These are phyloP conservation scores for Apomyelois bistriatella DNA, from an alignment of 2,888 invertebrate genomes.

Conservation along the genomic window DNA sequence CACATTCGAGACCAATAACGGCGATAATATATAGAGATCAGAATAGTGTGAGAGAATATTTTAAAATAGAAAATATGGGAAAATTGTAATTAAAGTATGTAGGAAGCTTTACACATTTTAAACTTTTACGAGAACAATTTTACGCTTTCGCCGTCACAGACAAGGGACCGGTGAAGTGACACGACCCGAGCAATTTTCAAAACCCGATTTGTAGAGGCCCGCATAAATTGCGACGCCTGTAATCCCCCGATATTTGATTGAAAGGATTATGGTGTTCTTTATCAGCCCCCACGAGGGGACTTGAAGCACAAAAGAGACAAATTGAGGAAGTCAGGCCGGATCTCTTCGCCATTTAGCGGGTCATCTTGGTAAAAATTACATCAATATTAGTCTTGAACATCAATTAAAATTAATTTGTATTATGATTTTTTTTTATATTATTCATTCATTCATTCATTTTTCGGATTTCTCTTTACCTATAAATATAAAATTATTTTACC, in stretches of 20 bases:
- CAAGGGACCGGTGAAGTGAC: not conserved
- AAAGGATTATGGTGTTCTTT: constrained; percentile 66
- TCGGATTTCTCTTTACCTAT: too few species aligned
- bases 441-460: too few species aligned
- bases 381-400: not conserved
- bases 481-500: too few species aligned
- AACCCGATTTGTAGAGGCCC: constrained; percentile 34
- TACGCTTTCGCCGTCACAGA: too few species aligned
- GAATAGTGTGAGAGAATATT: too few species aligned
- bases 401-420: not conserved
- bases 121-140: too few species aligned
- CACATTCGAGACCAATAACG: not conserved
- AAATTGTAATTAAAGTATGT: too few species aligned
- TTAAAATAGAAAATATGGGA: too few species aligned
- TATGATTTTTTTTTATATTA: too few species aligned
- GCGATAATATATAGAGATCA: not conserved
- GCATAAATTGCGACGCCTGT: constrained; percentile 45
- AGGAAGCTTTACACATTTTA: too few species aligned
- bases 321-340: constrained; percentile 46
- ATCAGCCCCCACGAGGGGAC: constrained; percentile 49
- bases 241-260: constrained; percentile 60
- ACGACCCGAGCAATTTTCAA: constrained; percentile 16
- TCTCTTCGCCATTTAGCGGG: constrained; percentile 10
- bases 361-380: constrained; percentile 11
- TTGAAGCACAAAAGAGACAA: constrained; percentile 45